phyloP scores from a whole-genome alignment of 2,888 invertebrate species.

The Chironomus riparius region DNA sequence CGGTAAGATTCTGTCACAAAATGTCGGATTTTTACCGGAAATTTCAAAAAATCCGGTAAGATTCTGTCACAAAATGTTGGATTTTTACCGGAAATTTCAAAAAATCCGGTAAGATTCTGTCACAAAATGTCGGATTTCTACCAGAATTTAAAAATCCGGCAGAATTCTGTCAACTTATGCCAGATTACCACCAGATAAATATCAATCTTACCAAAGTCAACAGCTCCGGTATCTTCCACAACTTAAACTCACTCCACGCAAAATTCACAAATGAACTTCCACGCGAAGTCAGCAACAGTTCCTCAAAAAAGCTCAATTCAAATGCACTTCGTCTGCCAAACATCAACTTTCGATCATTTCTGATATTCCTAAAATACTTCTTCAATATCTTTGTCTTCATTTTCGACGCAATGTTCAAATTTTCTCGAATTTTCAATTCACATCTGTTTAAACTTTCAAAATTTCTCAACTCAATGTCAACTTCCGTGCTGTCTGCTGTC shows the following conservation, averaged over 20 bases:
- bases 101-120: no score
- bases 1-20: no score
- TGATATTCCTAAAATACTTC: background rate
- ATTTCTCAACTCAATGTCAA: background rate
- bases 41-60: no score
- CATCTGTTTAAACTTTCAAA: background rate
- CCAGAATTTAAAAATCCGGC: no score
- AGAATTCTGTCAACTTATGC: no score
- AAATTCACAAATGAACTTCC: background rate
- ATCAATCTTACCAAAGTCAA: background rate
- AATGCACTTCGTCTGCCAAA: background rate
- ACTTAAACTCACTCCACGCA: background rate
- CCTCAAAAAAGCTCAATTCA: background rate
- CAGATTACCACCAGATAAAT: no score
- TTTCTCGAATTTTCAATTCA: background rate
- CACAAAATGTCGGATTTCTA: no score
- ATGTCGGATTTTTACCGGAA: no score
- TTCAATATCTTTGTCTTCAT: background rate
- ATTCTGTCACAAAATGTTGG: no score
- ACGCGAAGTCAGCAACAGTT: background rate
- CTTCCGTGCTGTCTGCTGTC: background rate
- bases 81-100: no score
- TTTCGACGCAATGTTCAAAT: background rate
- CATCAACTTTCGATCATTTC: background rate
- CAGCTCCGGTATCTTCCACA: background rate